Base-by-base conservation (phyloP, 2,888 invertebrate genomes). In the Entomobrya multifasciata region DNA sequence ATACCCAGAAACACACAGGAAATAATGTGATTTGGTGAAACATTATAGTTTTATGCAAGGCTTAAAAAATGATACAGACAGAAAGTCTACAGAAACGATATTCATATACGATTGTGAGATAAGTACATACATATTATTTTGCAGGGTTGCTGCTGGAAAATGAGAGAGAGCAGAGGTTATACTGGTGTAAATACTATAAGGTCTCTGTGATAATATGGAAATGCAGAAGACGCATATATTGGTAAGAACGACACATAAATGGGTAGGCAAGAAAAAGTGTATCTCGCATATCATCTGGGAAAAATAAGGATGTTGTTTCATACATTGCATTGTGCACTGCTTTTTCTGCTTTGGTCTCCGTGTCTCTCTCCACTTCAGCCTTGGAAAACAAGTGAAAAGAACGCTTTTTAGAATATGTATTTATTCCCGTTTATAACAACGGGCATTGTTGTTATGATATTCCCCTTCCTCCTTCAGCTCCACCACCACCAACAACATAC, bases 1-100 rank as follows among this genome's bases (percentile, higher is more conserved):
- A 36, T 55, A 17, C 30, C 1, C 47, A 20, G 47, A 44, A 10
- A 15, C 52, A 52, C 17, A 70, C 47, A 17, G 20, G 55, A 22
- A 55, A 74, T 74, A 77, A 77, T 60, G 77, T 57, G 60, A 60
- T 77, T 60, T 44, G 6, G 60, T 22, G 60, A 60, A 25, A 77
- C 77, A 60, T 60, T 44, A 60, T 44, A 77, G 77, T 15, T 77
- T 60, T 77, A 77, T 55, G 65, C 65, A 41, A 65, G 41, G 17
- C 65, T 65, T n/a, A 4, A 70, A 74, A 65, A 44, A 72, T 5
- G 30, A 74, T 52, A 30, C 74, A 52, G 30, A 30, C 36, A 8
- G 0, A 49, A 70, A 70, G 47, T 55, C 30, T 25, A 44, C 70
- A n/a, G 52, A 27, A 52, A 49, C 27, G 36, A 11, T 36, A 36